Conservation (phyloP, 2,797 vertebrate species). For the Channa striata region DNA sequence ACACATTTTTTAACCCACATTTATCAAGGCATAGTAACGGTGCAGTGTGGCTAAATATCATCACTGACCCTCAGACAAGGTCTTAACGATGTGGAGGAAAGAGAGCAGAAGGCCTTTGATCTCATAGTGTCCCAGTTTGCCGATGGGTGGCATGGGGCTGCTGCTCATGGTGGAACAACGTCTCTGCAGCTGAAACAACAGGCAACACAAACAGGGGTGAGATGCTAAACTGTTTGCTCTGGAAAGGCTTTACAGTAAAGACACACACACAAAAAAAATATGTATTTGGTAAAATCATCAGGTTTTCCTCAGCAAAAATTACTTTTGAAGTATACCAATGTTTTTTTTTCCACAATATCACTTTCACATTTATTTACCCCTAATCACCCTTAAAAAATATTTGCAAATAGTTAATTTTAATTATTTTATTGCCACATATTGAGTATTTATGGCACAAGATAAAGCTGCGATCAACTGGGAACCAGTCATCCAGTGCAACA, state of each 20-base stretch:
- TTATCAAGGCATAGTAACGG: not conserved
- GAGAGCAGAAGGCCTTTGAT: conserved; percentile 92
- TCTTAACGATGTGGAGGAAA: conserved; percentile 93
- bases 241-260: not conserved
- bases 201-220: not conserved
- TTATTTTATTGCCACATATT: no score
- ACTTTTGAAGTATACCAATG: no score
- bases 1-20: not conserved
- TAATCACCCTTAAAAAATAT: no score
- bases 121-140: conserved; percentile 92
- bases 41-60: not conserved
- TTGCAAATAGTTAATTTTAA: no score
- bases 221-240: no score
- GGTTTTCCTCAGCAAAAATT: no score
- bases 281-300: not conserved
- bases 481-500: no score
- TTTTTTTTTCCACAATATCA: no score
- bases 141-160: conserved; percentile 80
- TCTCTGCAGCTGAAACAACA: conserved; percentile 85
- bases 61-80: conserved; percentile 92
- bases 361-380: no score
- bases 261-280: not conserved
- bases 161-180: conserved; percentile 89
- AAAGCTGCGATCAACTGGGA: no score
- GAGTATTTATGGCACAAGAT: no score